These are phyloP conservation scores for Umimayanthus chanpuru DNA, from an alignment of 92 coral and sea anemone genomes.

Conservation along the genomic window DNA sequence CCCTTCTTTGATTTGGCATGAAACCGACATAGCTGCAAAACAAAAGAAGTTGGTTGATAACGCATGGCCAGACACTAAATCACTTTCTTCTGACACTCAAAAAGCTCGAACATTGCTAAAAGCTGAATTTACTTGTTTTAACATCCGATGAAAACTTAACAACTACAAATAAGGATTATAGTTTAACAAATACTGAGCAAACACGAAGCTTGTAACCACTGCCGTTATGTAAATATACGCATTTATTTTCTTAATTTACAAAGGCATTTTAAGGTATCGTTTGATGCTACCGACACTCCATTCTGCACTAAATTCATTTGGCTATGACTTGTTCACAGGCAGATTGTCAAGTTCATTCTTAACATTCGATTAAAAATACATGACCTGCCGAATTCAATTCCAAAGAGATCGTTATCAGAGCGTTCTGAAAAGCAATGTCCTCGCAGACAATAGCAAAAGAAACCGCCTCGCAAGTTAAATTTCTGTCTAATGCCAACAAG, in stretches of 20 bases:
- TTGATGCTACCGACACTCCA: conserved; percentile 28
- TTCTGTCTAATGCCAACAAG: not conserved
- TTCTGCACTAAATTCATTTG: conserved; percentile 22
- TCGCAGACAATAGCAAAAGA: conserved; percentile 44
- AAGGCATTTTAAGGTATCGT: conserved; percentile 37
- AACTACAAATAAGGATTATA: conserved; percentile 3
- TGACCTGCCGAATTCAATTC: conserved; percentile 63
- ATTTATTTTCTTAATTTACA: conserved; percentile 69
- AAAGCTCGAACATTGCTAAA: not conserved
- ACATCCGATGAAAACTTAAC: not conserved
- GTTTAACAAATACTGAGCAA: conserved; percentile 29
- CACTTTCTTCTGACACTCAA: not conserved
- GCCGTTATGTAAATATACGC: conserved; percentile 75
- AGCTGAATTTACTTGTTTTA: not conserved
- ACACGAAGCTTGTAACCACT: conserved; percentile 9
- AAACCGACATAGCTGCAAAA: conserved; percentile 23
- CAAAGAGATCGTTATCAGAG: conserved; percentile 64
- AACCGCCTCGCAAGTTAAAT: conserved; percentile 23
- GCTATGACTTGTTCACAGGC: conserved; percentile 15
- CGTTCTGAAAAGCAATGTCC: conserved; percentile 31
- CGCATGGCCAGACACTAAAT: conserved; percentile 16
- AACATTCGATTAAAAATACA: conserved; percentile 47
- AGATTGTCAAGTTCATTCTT: conserved; percentile 26
- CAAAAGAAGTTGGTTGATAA: conserved; percentile 29
- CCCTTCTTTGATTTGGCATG: conserved; percentile 36